Percentiles rank a stretch among this genome's conserved stretches.
Evolutionary conservation across 2,797 vertebrate genomes (phyloP).

Genomic region (Ceryle rudis): DNA sequence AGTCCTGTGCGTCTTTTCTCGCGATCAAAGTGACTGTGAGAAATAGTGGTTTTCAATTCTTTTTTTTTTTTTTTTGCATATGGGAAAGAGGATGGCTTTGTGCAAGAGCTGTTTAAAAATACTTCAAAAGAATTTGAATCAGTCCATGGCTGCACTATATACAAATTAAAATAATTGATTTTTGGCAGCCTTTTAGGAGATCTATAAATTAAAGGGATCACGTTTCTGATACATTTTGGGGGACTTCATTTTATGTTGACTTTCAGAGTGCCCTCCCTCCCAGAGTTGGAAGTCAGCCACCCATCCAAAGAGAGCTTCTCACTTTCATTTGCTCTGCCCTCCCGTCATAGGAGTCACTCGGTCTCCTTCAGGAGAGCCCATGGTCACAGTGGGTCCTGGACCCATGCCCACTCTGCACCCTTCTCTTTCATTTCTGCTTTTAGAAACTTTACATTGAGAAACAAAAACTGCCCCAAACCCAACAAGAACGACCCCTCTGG

Average conservation of each 20-base stretch:
- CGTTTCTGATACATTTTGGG: conserved; percentile 63
- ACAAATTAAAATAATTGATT: conserved; percentile 77
- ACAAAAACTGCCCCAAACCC: conserved; percentile 12
- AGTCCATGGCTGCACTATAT: conserved; percentile 53
- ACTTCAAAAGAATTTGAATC: conserved; percentile 73
- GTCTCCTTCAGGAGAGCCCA: background rate
- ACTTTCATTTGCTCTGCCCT: conserved; percentile 19
- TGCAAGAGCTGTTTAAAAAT: conserved; percentile 64
- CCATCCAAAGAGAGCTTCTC: background rate
- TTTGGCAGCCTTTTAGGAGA: conserved; percentile 69
- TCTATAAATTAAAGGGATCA: conserved; percentile 70
- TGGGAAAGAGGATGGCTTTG: conserved; percentile 54
- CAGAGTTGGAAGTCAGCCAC: conserved; percentile 54
- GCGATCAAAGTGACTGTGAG: conserved; percentile 16
- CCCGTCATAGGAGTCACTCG: background rate
- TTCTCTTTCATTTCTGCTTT: conserved; percentile 11
- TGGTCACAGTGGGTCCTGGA: background rate
- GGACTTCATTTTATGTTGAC: conserved; percentile 38
- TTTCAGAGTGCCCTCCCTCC: conserved; percentile 34
- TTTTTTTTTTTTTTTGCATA: conserved; percentile 31
- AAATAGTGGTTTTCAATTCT: conserved; percentile 48
- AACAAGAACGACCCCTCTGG: background rate
- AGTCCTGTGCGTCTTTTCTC: conserved; percentile 9
- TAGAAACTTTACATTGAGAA: background rate
- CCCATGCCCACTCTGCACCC: background rate